Evolutionary conservation across 2,113 vertebrate species (phyloP).

Genomic region (Otocyon megalotis): DNA sequence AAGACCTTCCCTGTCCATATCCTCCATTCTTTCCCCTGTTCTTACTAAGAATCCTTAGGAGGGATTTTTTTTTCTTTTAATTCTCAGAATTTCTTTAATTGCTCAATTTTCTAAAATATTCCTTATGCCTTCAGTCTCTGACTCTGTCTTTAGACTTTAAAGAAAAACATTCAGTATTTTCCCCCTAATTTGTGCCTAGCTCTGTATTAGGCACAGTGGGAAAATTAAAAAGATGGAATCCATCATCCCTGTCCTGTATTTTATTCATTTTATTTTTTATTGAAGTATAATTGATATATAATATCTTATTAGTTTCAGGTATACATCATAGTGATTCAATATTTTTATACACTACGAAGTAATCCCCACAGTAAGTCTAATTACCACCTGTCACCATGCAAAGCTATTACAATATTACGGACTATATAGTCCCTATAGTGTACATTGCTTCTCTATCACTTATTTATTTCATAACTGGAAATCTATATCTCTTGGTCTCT

Average conservation of each 20-base stretch:
- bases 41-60: background rate
- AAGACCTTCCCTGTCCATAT: background rate
- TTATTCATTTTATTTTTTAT: background rate
- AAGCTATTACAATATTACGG: background rate
- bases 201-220: background rate
- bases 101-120: conserved; percentile 55
- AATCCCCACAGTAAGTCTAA: background rate
- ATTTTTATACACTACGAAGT: background rate
- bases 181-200: background rate
- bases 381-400: background rate
- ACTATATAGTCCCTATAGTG: background rate
- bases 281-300: background rate
- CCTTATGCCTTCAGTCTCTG: background rate
- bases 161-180: background rate
- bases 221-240: background rate
- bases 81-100: conserved; percentile 32
- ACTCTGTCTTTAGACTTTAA: conserved; percentile 23
- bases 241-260: background rate
- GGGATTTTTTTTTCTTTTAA: background rate
- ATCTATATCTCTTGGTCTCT: background rate
- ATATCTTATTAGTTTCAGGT: background rate
- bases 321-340: background rate
- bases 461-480: background rate
- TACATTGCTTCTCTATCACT: background rate
- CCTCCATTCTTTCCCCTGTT: background rate